These are phyloP conservation scores for Dinothrombium tinctorium DNA, from an alignment of 1,140 invertebrate species.

Conservation along the genomic window DNA sequence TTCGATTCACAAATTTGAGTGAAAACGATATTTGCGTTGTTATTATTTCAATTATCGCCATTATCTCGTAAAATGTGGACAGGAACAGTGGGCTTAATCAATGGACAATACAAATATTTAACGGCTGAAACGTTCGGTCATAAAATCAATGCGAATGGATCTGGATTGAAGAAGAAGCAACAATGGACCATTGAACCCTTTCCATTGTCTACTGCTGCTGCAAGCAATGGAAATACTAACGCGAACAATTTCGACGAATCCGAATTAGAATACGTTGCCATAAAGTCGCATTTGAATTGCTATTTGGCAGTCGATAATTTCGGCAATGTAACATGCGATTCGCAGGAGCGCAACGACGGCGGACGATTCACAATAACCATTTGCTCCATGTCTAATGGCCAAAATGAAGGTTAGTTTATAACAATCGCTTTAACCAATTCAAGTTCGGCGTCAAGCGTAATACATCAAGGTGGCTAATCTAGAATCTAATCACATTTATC, in stretches of 20 bases:
- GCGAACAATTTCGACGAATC: conserved; percentile 4
- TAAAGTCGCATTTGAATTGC: conserved; percentile 47
- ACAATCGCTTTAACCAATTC: too few species aligned
- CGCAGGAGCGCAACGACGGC: conserved; percentile 49
- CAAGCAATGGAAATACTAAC: conserved; percentile 23
- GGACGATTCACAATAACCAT: conserved; percentile 63
- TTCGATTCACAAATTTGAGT: too few species aligned
- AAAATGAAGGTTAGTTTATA: conserved; percentile 1
- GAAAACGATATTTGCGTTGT: too few species aligned
- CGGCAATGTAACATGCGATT: conserved; percentile 83
- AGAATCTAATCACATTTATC: too few species aligned
- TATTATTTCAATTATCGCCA: too few species aligned
- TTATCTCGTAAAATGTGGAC: too few species aligned
- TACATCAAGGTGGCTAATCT: too few species aligned
- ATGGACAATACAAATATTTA: conserved; percentile 60
- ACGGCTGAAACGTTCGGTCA: conserved; percentile 95
- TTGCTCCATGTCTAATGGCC: conserved; percentile 11
- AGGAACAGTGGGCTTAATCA: conserved; percentile 61
- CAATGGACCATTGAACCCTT: conserved; percentile 68
- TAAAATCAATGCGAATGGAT: conserved; percentile 86
- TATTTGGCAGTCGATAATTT: conserved; percentile 37
- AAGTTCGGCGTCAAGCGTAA: too few species aligned
- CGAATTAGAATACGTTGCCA: conserved; percentile 14
- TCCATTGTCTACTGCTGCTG: conserved; percentile 18
- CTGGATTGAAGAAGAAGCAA: conserved; percentile 86